phyloP scores from a whole-genome alignment of 2,113 vertebrate species.

The Acrocephalus kingi region DNA sequence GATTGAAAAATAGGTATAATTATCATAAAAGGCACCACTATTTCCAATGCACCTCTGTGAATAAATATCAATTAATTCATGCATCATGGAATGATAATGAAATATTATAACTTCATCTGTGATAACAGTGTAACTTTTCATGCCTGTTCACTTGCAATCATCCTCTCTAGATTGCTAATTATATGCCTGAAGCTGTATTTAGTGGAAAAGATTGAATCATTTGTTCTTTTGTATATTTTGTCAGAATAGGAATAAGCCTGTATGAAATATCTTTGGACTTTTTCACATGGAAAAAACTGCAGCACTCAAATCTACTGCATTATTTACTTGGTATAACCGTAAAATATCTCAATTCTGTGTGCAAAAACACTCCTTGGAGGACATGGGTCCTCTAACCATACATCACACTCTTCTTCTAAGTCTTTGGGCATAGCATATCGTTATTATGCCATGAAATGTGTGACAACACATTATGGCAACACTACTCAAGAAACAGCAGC shows the following conservation, averaged over 20 bases:
- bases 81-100: constrained; percentile 65
- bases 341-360: background rate
- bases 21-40: constrained; percentile 44
- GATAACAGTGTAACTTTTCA: constrained; percentile 66
- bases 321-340: background rate
- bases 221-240: constrained; percentile 62
- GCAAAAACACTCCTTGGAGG: background rate
- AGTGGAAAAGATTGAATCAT: constrained; percentile 57
- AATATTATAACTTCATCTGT: constrained; percentile 68
- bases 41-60: constrained; percentile 51
- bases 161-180: constrained; percentile 68
- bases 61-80: constrained; percentile 67
- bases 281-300: background rate
- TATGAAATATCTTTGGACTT: constrained; percentile 26
- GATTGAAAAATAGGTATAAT: constrained; percentile 59
- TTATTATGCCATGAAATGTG: background rate
- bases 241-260: constrained; percentile 36
- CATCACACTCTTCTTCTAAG: background rate
- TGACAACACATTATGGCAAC: background rate
- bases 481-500: background rate
- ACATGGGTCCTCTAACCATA: background rate
- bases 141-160: constrained; percentile 64
- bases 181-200: constrained; percentile 62
- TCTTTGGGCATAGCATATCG: background rate
- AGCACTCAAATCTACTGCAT: background rate